Percentiles rank a stretch among this genome's conserved stretches.
Evolutionary conservation across 2,113 vertebrate species (phyloP).

Genomic region (Halichoerus grypus): DNA sequence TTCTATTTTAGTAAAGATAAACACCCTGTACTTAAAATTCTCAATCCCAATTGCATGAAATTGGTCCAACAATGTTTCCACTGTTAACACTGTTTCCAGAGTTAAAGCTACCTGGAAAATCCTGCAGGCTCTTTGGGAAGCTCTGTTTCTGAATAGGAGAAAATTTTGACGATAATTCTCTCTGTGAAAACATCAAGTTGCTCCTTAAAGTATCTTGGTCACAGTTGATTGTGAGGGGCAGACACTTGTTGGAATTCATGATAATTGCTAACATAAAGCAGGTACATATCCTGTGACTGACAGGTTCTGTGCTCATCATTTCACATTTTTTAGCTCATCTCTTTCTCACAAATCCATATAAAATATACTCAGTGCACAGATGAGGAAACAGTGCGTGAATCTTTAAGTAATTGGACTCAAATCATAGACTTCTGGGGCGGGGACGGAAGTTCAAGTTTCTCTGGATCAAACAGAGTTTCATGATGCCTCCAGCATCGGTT

Average conservation of each 20-base stretch:
- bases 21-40: not conserved
- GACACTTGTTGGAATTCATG: not conserved
- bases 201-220: not conserved
- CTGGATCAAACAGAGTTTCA: not conserved
- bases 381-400: no score
- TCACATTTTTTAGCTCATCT: not conserved
- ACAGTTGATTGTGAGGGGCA: not conserved
- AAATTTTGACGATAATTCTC: not conserved
- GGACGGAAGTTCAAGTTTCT: not conserved
- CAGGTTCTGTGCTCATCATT: not conserved
- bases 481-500: accelerated
- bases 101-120: not conserved
- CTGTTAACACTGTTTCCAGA: not conserved
- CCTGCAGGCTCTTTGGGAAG: not conserved
- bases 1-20: not conserved
- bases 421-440: not conserved
- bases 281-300: no score
- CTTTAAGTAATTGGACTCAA: not conserved
- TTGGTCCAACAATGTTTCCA: not conserved
- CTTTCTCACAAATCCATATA: not conserved
- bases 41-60: not conserved
- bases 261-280: not conserved
- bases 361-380: not conserved
- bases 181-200: not conserved
- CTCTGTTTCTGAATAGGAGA: not conserved